Conservation (phyloP, 2,113 vertebrate genomes). For the Channa maculata region DNA sequence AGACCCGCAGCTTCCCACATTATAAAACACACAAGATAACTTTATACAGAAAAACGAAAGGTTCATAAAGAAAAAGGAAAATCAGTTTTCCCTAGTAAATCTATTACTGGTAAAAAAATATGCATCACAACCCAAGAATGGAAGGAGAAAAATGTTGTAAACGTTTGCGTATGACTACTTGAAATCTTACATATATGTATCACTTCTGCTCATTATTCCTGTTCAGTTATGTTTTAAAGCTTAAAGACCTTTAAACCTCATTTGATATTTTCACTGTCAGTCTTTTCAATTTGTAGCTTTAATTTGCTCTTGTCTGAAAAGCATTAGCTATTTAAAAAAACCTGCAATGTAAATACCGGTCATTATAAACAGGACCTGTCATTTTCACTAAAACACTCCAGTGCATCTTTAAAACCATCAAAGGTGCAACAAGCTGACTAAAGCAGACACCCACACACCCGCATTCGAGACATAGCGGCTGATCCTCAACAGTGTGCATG, state of each 20-base stretch:
- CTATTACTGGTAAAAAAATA: no score
- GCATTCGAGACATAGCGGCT: constrained; percentile 39
- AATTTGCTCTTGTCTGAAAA: neutral
- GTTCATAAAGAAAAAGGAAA: no score
- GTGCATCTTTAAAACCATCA: constrained; percentile 50
- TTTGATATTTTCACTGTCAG: constrained; percentile 14
- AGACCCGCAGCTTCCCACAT: neutral
- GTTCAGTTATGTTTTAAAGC: neutral
- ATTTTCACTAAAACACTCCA: neutral
- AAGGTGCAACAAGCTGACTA: constrained; percentile 57
- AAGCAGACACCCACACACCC: constrained; percentile 46
- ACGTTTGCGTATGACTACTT: neutral
- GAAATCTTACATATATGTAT: neutral
- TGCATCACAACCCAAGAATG: no score
- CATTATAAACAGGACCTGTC: constrained; percentile 18
- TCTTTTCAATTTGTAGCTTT: neutral
- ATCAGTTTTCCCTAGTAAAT: neutral
- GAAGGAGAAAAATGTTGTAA: neutral
- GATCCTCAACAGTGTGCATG: constrained; percentile 40
- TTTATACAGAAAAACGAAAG: neutral
- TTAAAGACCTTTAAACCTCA: neutral
- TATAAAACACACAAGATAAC: no score
- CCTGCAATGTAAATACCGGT: constrained; percentile 9
- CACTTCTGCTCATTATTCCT: neutral
- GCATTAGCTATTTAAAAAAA: constrained; percentile 13